Conservation (phyloP, 2,888 invertebrate genomes). For the Eudiplozoon nipponicum region DNA sequence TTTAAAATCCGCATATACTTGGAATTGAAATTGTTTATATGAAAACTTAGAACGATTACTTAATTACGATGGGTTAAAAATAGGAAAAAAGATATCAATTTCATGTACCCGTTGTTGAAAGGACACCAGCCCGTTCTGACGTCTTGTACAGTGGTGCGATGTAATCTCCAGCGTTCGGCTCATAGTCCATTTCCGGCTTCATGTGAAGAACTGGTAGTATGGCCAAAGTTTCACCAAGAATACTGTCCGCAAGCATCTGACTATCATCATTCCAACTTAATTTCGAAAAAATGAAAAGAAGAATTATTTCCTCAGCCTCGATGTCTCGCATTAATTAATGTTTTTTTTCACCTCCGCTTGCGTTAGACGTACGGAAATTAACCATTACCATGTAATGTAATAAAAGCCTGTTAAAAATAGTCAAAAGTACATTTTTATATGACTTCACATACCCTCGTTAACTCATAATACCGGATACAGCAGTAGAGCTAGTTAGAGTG, state of each 20-base stretch:
- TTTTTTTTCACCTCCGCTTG: no score
- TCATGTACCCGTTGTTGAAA: conserved; percentile 28
- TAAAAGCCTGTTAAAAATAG: no score
- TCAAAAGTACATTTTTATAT: no score
- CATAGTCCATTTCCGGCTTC: conserved; percentile 33
- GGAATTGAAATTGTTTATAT: conserved; percentile 1
- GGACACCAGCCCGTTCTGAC: conserved; percentile 24
- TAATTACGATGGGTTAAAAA: neutral
- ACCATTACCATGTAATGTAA: no score
- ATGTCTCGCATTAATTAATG: no score
- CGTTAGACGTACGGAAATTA: no score
- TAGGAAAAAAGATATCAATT: neutral
- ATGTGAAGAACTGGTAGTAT: conserved; percentile 39
- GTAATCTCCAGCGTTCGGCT: conserved; percentile 24
- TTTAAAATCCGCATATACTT: conserved; percentile 14
- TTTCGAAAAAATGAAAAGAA: no score
- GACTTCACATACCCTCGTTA: no score
- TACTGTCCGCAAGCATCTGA: conserved; percentile 22
- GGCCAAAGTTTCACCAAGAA: conserved; percentile 42
- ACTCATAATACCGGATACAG: no score
- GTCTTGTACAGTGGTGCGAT: conserved; percentile 28
- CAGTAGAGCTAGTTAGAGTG: no score
- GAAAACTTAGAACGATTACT: neutral
- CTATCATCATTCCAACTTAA: conserved; percentile 22
- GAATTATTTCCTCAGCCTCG: no score